phyloP scores from a whole-genome alignment of 2,113 vertebrate genomes.

The Urocynchramus pylzowi region DNA sequence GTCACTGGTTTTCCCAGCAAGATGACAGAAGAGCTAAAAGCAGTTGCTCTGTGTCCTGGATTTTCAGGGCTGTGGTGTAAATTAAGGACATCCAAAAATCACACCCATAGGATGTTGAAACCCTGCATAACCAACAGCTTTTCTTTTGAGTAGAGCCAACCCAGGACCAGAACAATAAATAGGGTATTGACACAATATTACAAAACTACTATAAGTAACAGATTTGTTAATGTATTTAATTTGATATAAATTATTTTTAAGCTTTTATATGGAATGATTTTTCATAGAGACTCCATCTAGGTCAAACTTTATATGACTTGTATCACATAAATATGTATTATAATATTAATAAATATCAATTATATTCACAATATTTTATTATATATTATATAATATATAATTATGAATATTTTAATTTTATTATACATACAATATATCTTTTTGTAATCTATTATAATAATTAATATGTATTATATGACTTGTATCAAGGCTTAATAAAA shows the following conservation, averaged over 20 bases:
- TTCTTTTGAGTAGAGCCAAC: not conserved
- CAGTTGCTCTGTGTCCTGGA: not conserved
- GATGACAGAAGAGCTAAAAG: not conserved
- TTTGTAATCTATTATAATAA: no score
- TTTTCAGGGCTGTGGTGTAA: not conserved
- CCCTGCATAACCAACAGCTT: rapidly evolving
- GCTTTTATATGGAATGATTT: not conserved
- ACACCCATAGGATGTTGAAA: rapidly evolving
- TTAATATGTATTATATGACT: no score
- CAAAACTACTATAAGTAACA: not conserved
- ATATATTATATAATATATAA: no score
- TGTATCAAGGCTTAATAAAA: not conserved
- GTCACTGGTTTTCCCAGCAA: not conserved
- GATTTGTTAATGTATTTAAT: not conserved
- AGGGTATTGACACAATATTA: not conserved
- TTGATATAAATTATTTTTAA: not conserved
- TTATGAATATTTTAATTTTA: no score
- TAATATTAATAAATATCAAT: no score
- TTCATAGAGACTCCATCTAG: not conserved
- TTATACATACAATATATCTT: no score
- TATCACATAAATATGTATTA: no score
- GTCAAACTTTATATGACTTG: not conserved
- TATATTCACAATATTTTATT: no score
- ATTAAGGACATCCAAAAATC: not conserved
- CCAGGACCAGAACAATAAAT: not conserved